Percentiles rank a stretch among this genome's conserved stretches.
phyloP scores from a whole-genome alignment of 2,113 vertebrate species.

The Galeopterus variegatus region DNA sequence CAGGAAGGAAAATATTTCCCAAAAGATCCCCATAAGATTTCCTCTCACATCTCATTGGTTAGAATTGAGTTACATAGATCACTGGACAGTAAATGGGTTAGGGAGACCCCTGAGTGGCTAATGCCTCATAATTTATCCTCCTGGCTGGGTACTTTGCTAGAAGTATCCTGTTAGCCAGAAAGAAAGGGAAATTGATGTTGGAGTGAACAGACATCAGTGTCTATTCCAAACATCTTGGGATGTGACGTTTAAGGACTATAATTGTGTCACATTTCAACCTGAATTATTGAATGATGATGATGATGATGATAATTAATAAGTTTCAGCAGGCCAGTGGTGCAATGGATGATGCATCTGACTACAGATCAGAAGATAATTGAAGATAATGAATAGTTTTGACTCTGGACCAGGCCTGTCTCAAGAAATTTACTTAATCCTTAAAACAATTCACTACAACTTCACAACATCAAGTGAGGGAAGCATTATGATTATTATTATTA shows the following conservation, averaged over 20 bases:
- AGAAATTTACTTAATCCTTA: conserved; percentile 7
- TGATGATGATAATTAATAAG: neutral
- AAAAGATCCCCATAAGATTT: conserved; percentile 1
- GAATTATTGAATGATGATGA: neutral
- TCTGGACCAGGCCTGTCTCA: neutral
- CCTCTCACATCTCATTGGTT: neutral
- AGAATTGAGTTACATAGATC: neutral
- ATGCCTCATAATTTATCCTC: neutral
- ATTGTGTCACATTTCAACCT: neutral
- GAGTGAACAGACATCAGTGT: neutral
- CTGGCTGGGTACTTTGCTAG: neutral
- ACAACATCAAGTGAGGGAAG: neutral
- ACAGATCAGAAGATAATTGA: too few relatives aligned
- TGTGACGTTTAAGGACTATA: neutral
- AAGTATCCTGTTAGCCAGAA: neutral
- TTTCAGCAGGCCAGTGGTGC: too few relatives aligned
- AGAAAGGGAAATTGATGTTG: neutral
- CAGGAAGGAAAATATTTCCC: neutral
- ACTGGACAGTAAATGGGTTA: neutral
- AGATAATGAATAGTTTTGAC: neutral
- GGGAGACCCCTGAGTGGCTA: neutral
- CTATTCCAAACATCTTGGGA: neutral
- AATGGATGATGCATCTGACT: too few relatives aligned
- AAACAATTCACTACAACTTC: neutral
- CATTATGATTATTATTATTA: neutral